Percentiles rank a stretch among this genome's conserved stretches.
phyloP scores from a whole-genome alignment of 2,113 vertebrate species.

The Aspidoscelis tigris region DNA sequence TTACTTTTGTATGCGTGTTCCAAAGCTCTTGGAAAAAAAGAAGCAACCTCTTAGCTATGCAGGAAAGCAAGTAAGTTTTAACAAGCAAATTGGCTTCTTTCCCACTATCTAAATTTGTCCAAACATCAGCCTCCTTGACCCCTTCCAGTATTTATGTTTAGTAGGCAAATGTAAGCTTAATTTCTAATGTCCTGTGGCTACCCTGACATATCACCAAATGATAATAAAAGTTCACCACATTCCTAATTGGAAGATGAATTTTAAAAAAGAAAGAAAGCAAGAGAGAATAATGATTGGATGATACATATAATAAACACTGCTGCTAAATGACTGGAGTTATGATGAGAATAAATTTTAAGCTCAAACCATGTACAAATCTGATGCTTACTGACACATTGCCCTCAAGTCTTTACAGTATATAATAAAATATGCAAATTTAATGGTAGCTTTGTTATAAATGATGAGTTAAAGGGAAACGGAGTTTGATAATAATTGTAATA shows the following conservation, averaged over 20 bases:
- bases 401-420: constrained; percentile 52
- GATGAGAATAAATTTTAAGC: constrained; percentile 64
- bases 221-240: constrained; percentile 59
- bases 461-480: constrained; percentile 36
- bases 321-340: constrained; percentile 66
- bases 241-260: constrained; percentile 51
- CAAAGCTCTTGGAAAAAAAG: constrained; percentile 35
- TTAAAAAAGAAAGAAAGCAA: not conserved
- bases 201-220: constrained; percentile 68
- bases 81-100: constrained; percentile 44
- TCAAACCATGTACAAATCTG: constrained; percentile 68
- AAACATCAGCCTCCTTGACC: constrained; percentile 60
- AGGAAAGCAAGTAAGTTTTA: constrained; percentile 52
- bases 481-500: constrained; percentile 55
- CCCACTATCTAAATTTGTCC: constrained; percentile 45
- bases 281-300: constrained; percentile 11
- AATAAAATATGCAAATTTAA: constrained; percentile 66
- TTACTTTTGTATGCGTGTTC: constrained; percentile 44
- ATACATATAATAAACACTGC: constrained; percentile 54
- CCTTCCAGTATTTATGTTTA: constrained; percentile 54
- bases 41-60: constrained; percentile 47
- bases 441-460: constrained; percentile 51
- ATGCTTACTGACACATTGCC: constrained; percentile 67
- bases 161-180: constrained; percentile 62
- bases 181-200: constrained; percentile 49